Percentiles rank a stretch among this genome's conserved stretches.
Conservation (phyloP, 2,888 invertebrate genomes). For the Leptopilina drosophilae region DNA sequence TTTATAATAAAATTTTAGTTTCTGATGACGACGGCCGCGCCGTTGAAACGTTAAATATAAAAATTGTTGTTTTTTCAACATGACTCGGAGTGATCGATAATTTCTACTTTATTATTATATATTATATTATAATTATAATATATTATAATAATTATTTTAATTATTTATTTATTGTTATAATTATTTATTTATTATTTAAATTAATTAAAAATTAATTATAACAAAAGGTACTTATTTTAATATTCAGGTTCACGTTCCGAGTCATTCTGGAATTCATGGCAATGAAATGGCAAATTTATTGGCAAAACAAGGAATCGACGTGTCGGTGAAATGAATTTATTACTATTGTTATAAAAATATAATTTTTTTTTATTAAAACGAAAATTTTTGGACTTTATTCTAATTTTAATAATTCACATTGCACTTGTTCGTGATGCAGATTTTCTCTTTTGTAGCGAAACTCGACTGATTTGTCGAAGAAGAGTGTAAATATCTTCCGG, state of each 20-base stretch:
- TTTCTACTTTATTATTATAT: too few species aligned
- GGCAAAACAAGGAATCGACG: slow-evolving; percentile 86
- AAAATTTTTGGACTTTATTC: background rate
- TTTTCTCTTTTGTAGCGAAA: slow-evolving; percentile 7
- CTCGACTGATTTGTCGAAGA: slow-evolving; percentile 60
- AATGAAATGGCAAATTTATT: slow-evolving; percentile 95
- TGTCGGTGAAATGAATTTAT: background rate
- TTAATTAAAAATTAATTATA: too few species aligned
- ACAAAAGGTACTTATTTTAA: too few species aligned
- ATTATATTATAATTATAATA: too few species aligned
- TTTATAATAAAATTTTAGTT: too few species aligned
- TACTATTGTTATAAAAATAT: background rate
- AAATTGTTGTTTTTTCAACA: too few species aligned
- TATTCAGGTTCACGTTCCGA: slow-evolving; percentile 84
- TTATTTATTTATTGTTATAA: too few species aligned
- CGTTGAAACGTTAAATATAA: too few species aligned
- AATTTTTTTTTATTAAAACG: background rate
- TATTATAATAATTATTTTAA: too few species aligned
- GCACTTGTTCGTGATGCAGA: background rate
- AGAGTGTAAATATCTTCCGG: slow-evolving; percentile 71
- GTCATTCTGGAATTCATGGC: slow-evolving; percentile 89
- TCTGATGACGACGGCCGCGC: too few species aligned
- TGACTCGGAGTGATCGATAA: too few species aligned
- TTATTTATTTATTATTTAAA: too few species aligned
- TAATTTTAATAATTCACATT: background rate